These are phyloP conservation scores for Eulemur rubriventer DNA, from an alignment of 2,797 vertebrate genomes.

Conservation along the genomic window DNA sequence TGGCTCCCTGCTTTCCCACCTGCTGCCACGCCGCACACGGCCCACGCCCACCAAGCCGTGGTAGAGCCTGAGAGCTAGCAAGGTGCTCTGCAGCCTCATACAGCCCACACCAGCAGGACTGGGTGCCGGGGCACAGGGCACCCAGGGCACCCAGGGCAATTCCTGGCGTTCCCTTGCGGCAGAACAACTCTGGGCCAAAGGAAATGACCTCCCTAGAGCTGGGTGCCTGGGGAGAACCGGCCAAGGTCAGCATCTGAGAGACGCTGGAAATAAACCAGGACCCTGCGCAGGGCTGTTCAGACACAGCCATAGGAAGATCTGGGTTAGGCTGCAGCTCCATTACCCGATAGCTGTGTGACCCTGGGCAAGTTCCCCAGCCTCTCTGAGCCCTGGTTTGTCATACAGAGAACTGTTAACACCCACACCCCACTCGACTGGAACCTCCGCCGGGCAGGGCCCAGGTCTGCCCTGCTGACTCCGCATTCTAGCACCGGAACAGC, in stretches of 20 bases:
- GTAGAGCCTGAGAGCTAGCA: neutral
- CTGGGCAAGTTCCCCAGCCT: neutral
- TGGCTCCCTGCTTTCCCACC: rapidly evolving
- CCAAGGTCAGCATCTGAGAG: neutral
- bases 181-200: neutral
- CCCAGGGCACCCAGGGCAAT: neutral
- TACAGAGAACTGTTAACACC: rapidly evolving
- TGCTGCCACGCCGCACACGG: rapidly evolving
- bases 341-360: neutral
- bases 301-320: rapidly evolving
- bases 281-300: rapidly evolving
- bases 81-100: rapidly evolving
- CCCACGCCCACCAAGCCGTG: rapidly evolving
- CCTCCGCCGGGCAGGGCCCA: neutral
- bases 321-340: neutral
- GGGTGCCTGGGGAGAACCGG: neutral
- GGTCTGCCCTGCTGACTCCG: rapidly evolving
- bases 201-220: neutral
- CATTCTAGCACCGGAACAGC: rapidly evolving
- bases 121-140: too few relatives aligned
- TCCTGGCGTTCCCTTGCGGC: rapidly evolving
- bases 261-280: neutral
- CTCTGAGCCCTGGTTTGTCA: neutral
- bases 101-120: neutral
- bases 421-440: rapidly evolving